A percentile compares a stretch with the other conserved stretches of the same genome.
phyloP scores from a whole-genome alignment of 2,888 invertebrate genomes.

The Heliconius cydno region DNA sequence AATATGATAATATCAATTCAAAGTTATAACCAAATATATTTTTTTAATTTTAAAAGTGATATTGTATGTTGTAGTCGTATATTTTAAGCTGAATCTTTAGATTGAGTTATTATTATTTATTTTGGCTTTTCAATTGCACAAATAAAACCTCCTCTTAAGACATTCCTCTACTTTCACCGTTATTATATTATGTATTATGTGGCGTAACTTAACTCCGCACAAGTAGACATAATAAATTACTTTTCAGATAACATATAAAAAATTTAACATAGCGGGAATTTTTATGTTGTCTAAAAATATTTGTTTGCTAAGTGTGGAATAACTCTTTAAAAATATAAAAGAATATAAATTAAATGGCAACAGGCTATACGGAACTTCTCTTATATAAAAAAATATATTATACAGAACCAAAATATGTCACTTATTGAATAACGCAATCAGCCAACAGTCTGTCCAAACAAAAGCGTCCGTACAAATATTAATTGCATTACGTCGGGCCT shows the following conservation, averaged over 20 bases:
- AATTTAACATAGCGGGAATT: too few relatives aligned
- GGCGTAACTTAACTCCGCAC: neutral
- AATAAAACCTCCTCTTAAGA: neutral
- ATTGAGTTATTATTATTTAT: neutral
- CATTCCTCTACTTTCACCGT: neutral
- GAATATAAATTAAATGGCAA: neutral
- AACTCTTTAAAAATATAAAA: too few relatives aligned
- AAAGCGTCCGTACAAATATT: conserved; percentile 59
- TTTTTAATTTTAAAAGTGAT: too few relatives aligned
- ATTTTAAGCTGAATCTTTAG: too few relatives aligned
- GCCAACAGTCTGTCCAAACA: conserved; percentile 49
- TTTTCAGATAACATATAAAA: too few relatives aligned
- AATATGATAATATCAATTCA: too few relatives aligned
- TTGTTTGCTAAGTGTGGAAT: too few relatives aligned
- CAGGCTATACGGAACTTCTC: neutral
- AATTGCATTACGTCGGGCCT: conserved; percentile 58
- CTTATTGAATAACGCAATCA: conserved; percentile 47
- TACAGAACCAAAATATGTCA: neutral
- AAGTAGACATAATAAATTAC: neutral
- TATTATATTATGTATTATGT: neutral
- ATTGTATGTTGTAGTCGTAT: too few relatives aligned
- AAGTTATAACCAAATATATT: too few relatives aligned
- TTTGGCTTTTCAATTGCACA: neutral
- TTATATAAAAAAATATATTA: neutral
- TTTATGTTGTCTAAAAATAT: too few relatives aligned